These are phyloP conservation scores for Physella acuta DNA, from an alignment of 1,140 invertebrate genomes.

Conservation along the genomic window DNA sequence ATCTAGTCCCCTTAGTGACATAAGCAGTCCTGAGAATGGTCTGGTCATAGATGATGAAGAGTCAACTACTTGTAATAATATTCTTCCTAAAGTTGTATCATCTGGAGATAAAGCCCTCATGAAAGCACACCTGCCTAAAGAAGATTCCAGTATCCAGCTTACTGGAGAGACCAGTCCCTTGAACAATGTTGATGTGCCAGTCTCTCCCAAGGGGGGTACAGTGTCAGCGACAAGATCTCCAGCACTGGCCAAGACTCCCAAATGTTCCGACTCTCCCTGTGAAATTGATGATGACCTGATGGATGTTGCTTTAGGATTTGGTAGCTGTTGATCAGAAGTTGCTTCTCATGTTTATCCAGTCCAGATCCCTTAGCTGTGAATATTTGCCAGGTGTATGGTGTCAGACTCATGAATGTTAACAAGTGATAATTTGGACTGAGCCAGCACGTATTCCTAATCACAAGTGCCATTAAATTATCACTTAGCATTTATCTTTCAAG, in stretches of 20 bases:
- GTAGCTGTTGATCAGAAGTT: too few species aligned
- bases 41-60: constrained; percentile 54
- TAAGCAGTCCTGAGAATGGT: constrained; percentile 56
- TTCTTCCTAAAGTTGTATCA: neutral
- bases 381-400: too few species aligned
- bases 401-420: too few species aligned
- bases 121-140: neutral
- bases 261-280: constrained; percentile 68
- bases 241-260: constrained; percentile 58
- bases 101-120: neutral
- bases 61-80: neutral
- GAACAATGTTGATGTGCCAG: constrained; percentile 21
- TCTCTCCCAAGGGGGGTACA: constrained; percentile 28
- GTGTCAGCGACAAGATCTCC: constrained; percentile 58
- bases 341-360: too few species aligned
- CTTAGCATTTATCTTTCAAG: too few species aligned
- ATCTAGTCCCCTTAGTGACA: constrained; percentile 41
- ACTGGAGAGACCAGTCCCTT: constrained; percentile 17
- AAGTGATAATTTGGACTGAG: too few species aligned
- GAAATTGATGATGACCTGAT: constrained; percentile 86
- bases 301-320: constrained; percentile 73
- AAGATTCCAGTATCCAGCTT: constrained; percentile 15
- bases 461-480: too few species aligned
- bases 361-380: too few species aligned
- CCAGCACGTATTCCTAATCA: too few species aligned